These are phyloP conservation scores for Sarcophaga variegata DNA, from an alignment of 2,888 invertebrate genomes.

Conservation along the genomic window DNA sequence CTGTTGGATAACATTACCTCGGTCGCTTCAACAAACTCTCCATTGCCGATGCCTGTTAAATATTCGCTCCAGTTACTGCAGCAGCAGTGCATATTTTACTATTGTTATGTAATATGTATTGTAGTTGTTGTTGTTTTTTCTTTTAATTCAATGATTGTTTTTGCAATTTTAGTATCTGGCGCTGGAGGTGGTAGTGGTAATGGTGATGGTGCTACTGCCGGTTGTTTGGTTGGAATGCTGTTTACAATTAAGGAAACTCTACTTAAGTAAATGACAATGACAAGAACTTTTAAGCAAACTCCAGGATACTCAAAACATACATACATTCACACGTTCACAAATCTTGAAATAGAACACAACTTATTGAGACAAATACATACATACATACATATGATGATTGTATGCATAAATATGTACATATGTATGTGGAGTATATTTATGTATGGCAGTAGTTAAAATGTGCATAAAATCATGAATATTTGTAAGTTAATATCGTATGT, in stretches of 20 bases:
- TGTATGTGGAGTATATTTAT: neutral
- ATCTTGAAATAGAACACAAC: neutral
- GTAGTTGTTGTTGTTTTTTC: neutral
- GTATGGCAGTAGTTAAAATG: neutral
- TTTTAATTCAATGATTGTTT: constrained; percentile 25
- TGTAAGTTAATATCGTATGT: no score
- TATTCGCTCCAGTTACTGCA: constrained; percentile 20
- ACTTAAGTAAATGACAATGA: constrained; percentile 75
- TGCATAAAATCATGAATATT: neutral
- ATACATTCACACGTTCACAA: constrained; percentile 22
- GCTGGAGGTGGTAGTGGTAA: constrained; percentile 34
- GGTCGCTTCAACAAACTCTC: no score
- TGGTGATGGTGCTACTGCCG: constrained; percentile 43
- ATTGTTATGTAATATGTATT: constrained; percentile 19
- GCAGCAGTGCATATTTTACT: constrained; percentile 16
- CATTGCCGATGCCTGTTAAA: constrained; percentile 8
- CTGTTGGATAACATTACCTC: constrained; percentile 8
- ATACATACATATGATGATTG: neutral
- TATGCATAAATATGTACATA: neutral
- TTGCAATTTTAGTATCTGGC: constrained; percentile 47
- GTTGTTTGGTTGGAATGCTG: constrained; percentile 65
- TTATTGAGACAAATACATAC: neutral
- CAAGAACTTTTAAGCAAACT: constrained; percentile 69
- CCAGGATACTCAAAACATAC: constrained; percentile 37
- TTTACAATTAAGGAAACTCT: constrained; percentile 77